Conservation (phyloP, 1,140 invertebrate genomes). For the Tetragonula clypearis region DNA sequence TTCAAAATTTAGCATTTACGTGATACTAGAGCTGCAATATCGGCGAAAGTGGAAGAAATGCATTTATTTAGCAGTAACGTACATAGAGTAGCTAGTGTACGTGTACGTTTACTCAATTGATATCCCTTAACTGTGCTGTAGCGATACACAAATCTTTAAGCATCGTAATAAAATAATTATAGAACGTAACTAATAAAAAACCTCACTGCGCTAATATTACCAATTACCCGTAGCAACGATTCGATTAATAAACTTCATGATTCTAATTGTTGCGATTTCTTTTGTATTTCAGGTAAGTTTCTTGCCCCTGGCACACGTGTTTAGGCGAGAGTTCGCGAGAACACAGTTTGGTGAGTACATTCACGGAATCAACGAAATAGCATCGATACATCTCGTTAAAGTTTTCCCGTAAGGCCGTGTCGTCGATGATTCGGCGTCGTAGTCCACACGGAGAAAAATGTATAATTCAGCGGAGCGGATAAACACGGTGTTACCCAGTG, state of each 20-base stretch:
- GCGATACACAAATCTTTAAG: background rate
- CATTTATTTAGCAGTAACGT: background rate
- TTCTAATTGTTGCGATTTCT: constrained; percentile 2
- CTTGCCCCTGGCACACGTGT: background rate
- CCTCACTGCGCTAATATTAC: background rate
- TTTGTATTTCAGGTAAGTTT: constrained; percentile 58
- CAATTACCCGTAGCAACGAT: background rate
- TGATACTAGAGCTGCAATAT: background rate
- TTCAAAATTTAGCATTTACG: background rate
- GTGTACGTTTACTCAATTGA: background rate
- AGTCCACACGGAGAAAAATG: constrained; percentile 32
- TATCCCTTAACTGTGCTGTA: background rate
- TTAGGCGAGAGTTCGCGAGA: constrained; percentile 2
- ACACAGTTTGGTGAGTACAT: constrained; percentile 53
- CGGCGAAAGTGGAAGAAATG: background rate
- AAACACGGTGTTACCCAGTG: constrained; percentile 29
- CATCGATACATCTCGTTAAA: constrained; percentile 52
- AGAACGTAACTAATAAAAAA: background rate
- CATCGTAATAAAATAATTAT: background rate
- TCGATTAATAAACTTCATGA: background rate
- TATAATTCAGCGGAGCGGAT: constrained; percentile 42
- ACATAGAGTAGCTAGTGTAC: background rate
- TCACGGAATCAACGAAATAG: constrained; percentile 42
- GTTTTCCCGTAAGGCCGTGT: constrained; percentile 16
- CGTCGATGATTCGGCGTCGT: constrained; percentile 12